Conservation (phyloP, 2,888 invertebrate genomes). For the Coenonympha glycerion region DNA sequence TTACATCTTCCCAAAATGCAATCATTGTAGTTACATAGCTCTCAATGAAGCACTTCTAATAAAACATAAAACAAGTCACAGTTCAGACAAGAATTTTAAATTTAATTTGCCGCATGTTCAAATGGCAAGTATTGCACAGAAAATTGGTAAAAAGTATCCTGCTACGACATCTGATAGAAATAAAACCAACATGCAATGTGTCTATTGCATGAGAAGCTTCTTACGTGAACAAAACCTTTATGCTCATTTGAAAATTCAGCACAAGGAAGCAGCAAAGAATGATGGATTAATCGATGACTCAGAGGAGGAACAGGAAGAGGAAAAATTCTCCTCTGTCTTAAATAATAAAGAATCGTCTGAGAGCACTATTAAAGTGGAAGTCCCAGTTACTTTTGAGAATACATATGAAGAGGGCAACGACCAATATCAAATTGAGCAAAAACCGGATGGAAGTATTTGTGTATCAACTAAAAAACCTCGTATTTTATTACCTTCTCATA, state of each 20-base stretch:
- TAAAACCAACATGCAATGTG: slow-evolving; percentile 76
- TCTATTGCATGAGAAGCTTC: slow-evolving; percentile 85
- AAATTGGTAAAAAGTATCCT: slow-evolving; percentile 72
- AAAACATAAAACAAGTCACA: slow-evolving; percentile 81
- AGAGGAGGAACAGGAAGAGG: slow-evolving; percentile 49
- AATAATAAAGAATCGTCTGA: slow-evolving; percentile 37
- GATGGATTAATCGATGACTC: slow-evolving; percentile 81
- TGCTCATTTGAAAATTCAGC: slow-evolving; percentile 80
- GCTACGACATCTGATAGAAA: slow-evolving; percentile 47
- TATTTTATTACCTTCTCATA: slow-evolving; percentile 34
- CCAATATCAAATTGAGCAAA: slow-evolving; percentile 55
- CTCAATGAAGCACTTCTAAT: slow-evolving; percentile 82
- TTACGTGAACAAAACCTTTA: slow-evolving; percentile 81
- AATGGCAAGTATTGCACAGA: slow-evolving; percentile 50
- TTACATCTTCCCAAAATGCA: slow-evolving; percentile 86
- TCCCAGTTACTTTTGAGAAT: slow-evolving; percentile 41
- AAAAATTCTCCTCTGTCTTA: slow-evolving; percentile 25
- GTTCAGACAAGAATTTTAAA: slow-evolving; percentile 55
- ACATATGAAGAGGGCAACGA: slow-evolving; percentile 50
- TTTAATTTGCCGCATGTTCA: slow-evolving; percentile 1
- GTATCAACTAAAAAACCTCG: slow-evolving; percentile 51
- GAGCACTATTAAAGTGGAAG: slow-evolving; percentile 41
- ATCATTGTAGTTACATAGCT: slow-evolving; percentile 84
- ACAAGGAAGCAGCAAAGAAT: slow-evolving; percentile 78
- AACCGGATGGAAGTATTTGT: slow-evolving; percentile 70